phyloP scores from a whole-genome alignment of 2,888 invertebrate genomes.

The Agonum fuliginosum region DNA sequence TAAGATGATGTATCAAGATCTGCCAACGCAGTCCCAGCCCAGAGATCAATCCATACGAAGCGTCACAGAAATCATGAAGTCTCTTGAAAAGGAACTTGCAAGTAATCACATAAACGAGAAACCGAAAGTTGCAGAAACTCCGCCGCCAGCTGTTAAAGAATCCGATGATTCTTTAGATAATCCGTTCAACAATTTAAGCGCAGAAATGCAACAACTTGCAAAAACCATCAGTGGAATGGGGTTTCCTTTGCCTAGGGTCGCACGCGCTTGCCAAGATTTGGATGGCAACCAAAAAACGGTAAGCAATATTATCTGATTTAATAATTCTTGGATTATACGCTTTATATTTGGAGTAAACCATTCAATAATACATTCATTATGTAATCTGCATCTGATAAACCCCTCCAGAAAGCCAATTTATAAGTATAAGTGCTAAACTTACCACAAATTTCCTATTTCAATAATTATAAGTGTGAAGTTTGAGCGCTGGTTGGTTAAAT shows the following conservation, averaged over 20 bases:
- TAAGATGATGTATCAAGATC: constrained; percentile 51
- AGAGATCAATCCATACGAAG: constrained; percentile 71
- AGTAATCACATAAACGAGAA: constrained; percentile 67
- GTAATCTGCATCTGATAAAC: no score
- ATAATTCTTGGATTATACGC: no score
- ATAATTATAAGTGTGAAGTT: no score
- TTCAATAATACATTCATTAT: no score
- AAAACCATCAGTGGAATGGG: constrained; percentile 90
- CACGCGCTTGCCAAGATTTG: constrained; percentile 84
- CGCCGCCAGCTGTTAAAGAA: constrained; percentile 59
- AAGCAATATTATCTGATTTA: no score
- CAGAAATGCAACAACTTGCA: constrained; percentile 80
- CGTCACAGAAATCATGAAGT: constrained; percentile 85
- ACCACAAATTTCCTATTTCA: no score
- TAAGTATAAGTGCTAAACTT: no score
- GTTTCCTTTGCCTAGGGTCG: constrained; percentile 87
- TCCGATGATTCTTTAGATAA: constrained; percentile 67
- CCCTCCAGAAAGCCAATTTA: no score
- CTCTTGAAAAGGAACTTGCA: constrained; percentile 81
- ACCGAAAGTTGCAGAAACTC: neutral
- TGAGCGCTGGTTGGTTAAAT: no score
- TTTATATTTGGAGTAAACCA: no score
- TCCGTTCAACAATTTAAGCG: constrained; percentile 72
- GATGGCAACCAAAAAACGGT: constrained; percentile 92
- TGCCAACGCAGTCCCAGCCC: constrained; percentile 51